Evolutionary conservation across 1,140 invertebrate species (phyloP), one percentile per base, ranked within the genome.

Genomic region (Chrysoperla carnea): DNA sequence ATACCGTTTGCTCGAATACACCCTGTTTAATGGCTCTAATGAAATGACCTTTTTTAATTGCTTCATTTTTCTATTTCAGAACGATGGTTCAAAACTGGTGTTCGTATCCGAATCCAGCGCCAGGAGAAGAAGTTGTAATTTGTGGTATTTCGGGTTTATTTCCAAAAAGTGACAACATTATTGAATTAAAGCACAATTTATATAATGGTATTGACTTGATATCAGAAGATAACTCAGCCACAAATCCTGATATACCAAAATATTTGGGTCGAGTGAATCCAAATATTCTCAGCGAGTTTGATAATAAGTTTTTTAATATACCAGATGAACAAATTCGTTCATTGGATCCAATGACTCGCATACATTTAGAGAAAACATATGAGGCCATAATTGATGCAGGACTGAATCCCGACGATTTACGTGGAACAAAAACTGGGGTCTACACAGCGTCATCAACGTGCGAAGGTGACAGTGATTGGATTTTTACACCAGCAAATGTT

Each of bases 341-440:
- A 8, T 84, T 90, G 81, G 87, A 91, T 50, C 86, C 87, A 1
- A 86, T 88, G 75, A 75, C 84, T 49, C 68, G 86, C 44, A 72
- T 88, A 45, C 59, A 90, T n/a, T 56, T 91, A 23, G 87, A 92
- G 57, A 76, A 81, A 37, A 66, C 84, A 0, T 85, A 82, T 53
- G 87, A 91, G 63, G 81, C 84, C 3, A 72, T 90, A n/a, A 63
- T 87, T 45, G 87, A 92, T 69, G 78, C 86, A 47, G 86, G 86
- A 70, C 6, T n/a, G 58, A 37, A 72, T 52, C 73, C 67, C 45
- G 50, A 51, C 45, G 52, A 48, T 42, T 46, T 70, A 29, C 53
- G 56, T 45, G 70, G 63, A 41, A 60, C 57, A 35, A 70, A 62
- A 46, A 76, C 66, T 12, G 71, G 69, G 39, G 72, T 76, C 8